Percentiles rank a stretch among this genome's conserved stretches.
These are phyloP conservation scores for Pinna nobilis DNA, from an alignment of 1,140 invertebrate species.

Conservation along the genomic window DNA sequence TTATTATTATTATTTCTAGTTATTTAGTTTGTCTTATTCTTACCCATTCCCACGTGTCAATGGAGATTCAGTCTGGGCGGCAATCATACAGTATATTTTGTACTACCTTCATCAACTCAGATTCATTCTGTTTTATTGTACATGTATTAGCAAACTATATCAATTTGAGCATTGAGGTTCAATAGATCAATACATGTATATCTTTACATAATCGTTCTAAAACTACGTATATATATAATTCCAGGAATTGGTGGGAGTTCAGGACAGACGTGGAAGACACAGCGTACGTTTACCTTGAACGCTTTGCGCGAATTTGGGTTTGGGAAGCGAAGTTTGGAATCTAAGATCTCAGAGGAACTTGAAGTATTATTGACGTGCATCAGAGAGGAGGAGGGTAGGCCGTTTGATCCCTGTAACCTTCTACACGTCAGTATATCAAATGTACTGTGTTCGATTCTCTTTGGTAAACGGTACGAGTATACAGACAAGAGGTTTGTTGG, in stretches of 20 bases:
- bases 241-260: too few relatives aligned
- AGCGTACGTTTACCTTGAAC: constrained; percentile 34
- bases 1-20: too few relatives aligned
- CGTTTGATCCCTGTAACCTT: too few relatives aligned
- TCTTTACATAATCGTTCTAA: not conserved
- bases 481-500: not conserved
- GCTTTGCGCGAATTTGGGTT: constrained; percentile 26
- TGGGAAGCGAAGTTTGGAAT: constrained; percentile 33
- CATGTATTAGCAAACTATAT: not conserved
- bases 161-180: not conserved
- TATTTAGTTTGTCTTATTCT: too few relatives aligned
- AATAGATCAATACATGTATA: not conserved
- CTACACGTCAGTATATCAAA: constrained; percentile 1
- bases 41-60: too few relatives aligned
- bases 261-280: constrained; percentile 31
- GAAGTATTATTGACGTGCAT: too few relatives aligned
- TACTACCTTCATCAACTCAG: too few relatives aligned
- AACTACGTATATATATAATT: not conserved
- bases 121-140: too few relatives aligned
- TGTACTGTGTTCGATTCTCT: not conserved
- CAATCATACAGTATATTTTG: too few relatives aligned
- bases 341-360: constrained; percentile 26
- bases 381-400: too few relatives aligned
- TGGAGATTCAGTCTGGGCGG: too few relatives aligned
- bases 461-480: not conserved